Evolutionary conservation across 2,113 vertebrate species (phyloP).

Genomic region (Seriola rivoliana): DNA sequence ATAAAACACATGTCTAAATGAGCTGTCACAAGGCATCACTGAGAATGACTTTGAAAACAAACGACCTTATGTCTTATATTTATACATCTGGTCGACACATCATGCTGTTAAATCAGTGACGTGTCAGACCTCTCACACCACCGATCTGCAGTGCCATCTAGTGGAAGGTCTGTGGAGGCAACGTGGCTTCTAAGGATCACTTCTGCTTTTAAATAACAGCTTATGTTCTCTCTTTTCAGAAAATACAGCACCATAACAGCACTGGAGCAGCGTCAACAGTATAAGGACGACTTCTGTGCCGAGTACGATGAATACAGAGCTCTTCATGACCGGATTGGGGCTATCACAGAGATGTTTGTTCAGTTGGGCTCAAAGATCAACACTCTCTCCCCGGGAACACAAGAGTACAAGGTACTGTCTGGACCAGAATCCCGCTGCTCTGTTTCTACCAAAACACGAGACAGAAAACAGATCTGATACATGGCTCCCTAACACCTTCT

Average conservation of each 20-base stretch:
- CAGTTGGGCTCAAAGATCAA: conserved; percentile 90
- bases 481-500: conserved; percentile 21
- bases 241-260: conserved; percentile 82
- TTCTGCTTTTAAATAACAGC: not conserved
- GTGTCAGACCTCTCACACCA: conserved; percentile 23
- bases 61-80: conserved; percentile 61
- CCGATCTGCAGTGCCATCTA: conserved; percentile 68
- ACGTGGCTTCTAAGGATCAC: not conserved
- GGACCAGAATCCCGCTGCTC: conserved; percentile 13
- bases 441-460: not conserved
- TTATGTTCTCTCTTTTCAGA: conserved; percentile 69
- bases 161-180: conserved; percentile 45
- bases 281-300: conserved; percentile 87
- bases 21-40: conserved; percentile 48
- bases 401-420: conserved; percentile 86
- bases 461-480: not conserved
- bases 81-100: conserved; percentile 75
- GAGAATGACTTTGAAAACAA: conserved; percentile 55
- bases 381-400: conserved; percentile 84
- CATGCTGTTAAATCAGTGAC: conserved; percentile 29
- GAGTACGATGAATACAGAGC: conserved; percentile 87
- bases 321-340: conserved; percentile 85
- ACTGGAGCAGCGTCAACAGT: conserved; percentile 84
- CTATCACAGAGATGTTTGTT: conserved; percentile 86
- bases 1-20: conserved; percentile 48